Evolutionary conservation across 2,797 vertebrate species (phyloP).

Genomic region (Echiichthys vipera): DNA sequence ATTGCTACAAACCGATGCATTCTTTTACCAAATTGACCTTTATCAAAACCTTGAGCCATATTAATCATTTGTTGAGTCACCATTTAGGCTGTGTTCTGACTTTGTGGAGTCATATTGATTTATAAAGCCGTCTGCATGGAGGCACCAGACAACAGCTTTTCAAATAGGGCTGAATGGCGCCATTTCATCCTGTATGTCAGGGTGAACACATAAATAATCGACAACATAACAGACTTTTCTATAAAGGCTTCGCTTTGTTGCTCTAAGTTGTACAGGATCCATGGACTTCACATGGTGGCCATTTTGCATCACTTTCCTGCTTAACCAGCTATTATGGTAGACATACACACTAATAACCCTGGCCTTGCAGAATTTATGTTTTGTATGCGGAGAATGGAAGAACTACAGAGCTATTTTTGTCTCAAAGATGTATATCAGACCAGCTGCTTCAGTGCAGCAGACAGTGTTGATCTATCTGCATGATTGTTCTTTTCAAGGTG

Average conservation of each 20-base stretch:
- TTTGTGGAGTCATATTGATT: constrained; percentile 78
- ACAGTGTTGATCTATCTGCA: neutral
- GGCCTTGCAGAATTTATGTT: neutral
- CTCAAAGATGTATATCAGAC: neutral
- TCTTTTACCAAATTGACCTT: constrained; percentile 88
- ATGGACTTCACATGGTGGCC: constrained; percentile 22
- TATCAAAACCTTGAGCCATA: constrained; percentile 82
- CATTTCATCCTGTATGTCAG: constrained; percentile 60
- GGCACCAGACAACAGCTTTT: constrained; percentile 73
- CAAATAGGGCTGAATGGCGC: constrained; percentile 64
- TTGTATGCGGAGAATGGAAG: neutral
- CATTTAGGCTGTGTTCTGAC: constrained; percentile 69
- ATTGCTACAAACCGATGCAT: constrained; percentile 86
- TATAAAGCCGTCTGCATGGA: constrained; percentile 69
- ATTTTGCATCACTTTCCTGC: constrained; percentile 39
- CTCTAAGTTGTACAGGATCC: constrained; percentile 22
- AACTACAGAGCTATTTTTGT: neutral
- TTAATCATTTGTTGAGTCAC: constrained; percentile 85
- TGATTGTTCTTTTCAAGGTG: neutral
- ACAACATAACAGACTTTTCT: constrained; percentile 43
- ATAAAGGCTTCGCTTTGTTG: constrained; percentile 46
- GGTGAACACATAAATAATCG: constrained; percentile 38
- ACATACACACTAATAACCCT: neutral
- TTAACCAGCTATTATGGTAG: neutral
- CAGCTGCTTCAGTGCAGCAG: neutral